phyloP scores from a whole-genome alignment of 2,113 vertebrate species.

The Tupaia tana region DNA sequence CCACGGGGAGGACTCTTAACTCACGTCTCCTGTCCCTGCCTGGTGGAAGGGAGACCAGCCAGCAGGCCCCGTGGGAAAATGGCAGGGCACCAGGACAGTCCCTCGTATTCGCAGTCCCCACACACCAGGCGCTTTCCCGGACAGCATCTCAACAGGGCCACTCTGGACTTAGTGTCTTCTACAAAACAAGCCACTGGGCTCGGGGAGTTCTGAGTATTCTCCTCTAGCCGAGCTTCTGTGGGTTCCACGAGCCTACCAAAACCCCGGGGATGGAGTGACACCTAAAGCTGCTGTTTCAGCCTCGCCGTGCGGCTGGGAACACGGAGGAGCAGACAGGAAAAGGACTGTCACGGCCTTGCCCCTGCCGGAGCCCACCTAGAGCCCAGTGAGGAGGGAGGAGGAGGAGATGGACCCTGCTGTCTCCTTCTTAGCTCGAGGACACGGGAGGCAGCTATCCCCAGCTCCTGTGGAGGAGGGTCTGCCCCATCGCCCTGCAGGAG shows the following conservation, averaged over 20 bases:
- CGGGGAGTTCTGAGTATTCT: background rate
- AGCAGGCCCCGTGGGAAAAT: background rate
- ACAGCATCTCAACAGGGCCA: background rate
- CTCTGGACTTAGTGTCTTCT: background rate
- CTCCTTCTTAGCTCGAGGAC: background rate
- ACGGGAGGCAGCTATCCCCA: background rate
- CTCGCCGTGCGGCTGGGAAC: background rate
- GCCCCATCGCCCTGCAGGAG: too few species aligned
- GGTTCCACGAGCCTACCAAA: background rate
- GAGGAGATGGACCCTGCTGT: background rate
- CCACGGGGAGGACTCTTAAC: background rate
- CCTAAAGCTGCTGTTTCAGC: background rate
- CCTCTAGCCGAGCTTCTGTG: background rate
- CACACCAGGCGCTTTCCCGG: background rate
- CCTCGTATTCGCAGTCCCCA: background rate
- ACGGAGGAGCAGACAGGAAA: background rate
- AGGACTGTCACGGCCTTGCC: background rate
- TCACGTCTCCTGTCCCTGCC: background rate
- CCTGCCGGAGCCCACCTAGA: background rate
- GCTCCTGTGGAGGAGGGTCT: background rate
- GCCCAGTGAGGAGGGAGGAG: fast-evolving
- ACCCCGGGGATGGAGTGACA: background rate
- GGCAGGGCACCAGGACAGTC: background rate
- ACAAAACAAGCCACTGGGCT: background rate
- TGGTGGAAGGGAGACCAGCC: background rate